A percentile compares a stretch with the other conserved stretches of the same genome.
Conservation (phyloP, 23 tunicate species). For the Ciona savignyi region DNA sequence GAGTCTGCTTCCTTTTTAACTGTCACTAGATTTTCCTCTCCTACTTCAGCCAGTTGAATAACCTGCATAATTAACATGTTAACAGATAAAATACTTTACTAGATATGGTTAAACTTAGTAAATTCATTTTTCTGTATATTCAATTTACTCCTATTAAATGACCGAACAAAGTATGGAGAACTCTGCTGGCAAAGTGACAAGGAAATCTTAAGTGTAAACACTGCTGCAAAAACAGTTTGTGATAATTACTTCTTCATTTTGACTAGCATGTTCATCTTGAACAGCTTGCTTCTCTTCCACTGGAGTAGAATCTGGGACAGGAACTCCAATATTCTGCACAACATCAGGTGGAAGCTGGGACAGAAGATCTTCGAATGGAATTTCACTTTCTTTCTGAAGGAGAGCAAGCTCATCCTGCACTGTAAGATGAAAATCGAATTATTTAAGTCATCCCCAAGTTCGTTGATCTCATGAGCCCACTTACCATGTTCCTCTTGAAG, state of each 20-base stretch:
- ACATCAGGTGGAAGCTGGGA: constrained; percentile 58
- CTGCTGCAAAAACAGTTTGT: not conserved
- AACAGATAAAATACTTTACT: not conserved
- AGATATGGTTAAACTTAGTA: not conserved
- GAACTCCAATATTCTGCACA: constrained; percentile 64
- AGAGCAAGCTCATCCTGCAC: constrained; percentile 44
- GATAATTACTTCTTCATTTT: too few relatives aligned
- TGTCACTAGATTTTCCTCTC: not conserved
- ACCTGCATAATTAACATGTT: not conserved
- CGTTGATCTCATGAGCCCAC: too few relatives aligned
- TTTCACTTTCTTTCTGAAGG: constrained; percentile 66
- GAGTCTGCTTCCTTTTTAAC: not conserved
- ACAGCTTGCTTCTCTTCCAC: not conserved
- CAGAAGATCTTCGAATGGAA: constrained; percentile 70
- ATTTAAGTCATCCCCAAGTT: too few relatives aligned
- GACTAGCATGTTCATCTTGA: too few relatives aligned
- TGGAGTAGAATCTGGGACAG: constrained; percentile 20
- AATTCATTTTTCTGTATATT: not conserved
- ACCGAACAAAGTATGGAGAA: not conserved
- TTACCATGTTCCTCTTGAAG: constrained; percentile 35
- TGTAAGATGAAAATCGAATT: too few relatives aligned
- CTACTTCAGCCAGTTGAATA: not conserved
- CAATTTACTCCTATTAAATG: constrained; percentile 17
- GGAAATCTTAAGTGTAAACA: constrained; percentile 5
- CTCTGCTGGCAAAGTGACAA: constrained; percentile 18